Evolutionary conservation across 2,113 vertebrate species (phyloP), one percentile per base, ranked within the genome.

Genomic region (Symphodus melops): DNA sequence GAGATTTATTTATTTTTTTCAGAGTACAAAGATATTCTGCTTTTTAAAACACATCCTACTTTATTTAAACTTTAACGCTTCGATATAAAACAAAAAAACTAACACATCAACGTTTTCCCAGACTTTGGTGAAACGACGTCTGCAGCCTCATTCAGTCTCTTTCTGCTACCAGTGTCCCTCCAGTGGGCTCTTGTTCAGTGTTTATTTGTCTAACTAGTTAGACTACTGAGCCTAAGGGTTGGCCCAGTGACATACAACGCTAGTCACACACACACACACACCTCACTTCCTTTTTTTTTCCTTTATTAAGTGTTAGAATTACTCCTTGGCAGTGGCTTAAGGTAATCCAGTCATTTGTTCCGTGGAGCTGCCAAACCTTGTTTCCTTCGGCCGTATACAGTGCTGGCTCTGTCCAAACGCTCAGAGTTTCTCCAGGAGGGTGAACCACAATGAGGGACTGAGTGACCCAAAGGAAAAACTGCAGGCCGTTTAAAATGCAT

Each of bases 241-340:
- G 53, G 75, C 75, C 77, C 68, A 23, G 72, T 56, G 48, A 71
- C 85, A 79, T 73, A 70, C 81, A 46, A 36, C 12, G 49, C 19
- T 54, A 53, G n/a, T 20, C 55, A 21, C 12, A 49, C n/a, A 17
- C 25, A 48, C 63, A 60, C 59, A 77, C 75, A 59, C 60, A 59
- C 37, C 69, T 75, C 79, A 44, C 41, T 61, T n/a, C 37, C 83
- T 82, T 58, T 77, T 78, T 86, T 87, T 86, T 77, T 86, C 78
- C 88, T 93, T 94, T 93, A 94, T 94, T 94, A 94, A 93, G 94
- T 95, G 93, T 93, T 91, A 92, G 90, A 94, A 91, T 92, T 88
- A 91, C 90, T 92, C 86, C 86, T 88, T 94, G 92, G 91, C 93
- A 92, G 88, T 89, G 81, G 87, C 87, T 92, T 88, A 92, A 89